Conservation (phyloP, 1,140 invertebrate genomes). For the Bombus superbus region DNA sequence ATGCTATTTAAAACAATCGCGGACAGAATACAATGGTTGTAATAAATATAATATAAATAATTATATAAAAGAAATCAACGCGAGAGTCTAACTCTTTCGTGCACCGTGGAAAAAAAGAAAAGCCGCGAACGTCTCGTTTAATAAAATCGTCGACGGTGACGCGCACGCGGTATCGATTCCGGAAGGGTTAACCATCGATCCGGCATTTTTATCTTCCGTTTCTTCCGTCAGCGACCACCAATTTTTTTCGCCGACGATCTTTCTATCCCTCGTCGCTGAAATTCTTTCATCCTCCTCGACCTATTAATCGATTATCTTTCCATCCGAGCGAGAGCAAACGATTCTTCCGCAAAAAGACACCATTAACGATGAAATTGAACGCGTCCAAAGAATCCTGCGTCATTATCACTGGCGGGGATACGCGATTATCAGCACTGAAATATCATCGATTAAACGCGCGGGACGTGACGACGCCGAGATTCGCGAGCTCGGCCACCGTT, state of each 20-base stretch:
- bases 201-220: background rate
- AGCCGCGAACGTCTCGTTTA: no score
- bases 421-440: background rate
- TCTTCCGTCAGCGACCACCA: background rate
- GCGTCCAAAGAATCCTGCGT: background rate
- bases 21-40: no score
- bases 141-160: no score
- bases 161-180: no score
- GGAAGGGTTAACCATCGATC: background rate
- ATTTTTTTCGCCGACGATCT: background rate
- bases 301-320: background rate
- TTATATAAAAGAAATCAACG: no score
- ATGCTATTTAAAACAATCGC: no score
- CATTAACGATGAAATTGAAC: background rate
- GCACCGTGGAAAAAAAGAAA: no score
- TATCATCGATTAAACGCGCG: slow-evolving; percentile 18
- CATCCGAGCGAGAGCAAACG: background rate
- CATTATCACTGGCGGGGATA: background rate
- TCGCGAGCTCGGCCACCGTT: background rate
- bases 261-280: background rate
- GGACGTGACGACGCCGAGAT: slow-evolving; percentile 11
- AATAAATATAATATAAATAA: no score
- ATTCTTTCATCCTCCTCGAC: background rate
- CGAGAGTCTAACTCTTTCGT: no score
- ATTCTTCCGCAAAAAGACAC: background rate